A percentile compares a stretch with the other conserved stretches of the same genome.
phyloP scores from a whole-genome alignment of 2,113 vertebrate genomes.

The Holacanthus passer region DNA sequence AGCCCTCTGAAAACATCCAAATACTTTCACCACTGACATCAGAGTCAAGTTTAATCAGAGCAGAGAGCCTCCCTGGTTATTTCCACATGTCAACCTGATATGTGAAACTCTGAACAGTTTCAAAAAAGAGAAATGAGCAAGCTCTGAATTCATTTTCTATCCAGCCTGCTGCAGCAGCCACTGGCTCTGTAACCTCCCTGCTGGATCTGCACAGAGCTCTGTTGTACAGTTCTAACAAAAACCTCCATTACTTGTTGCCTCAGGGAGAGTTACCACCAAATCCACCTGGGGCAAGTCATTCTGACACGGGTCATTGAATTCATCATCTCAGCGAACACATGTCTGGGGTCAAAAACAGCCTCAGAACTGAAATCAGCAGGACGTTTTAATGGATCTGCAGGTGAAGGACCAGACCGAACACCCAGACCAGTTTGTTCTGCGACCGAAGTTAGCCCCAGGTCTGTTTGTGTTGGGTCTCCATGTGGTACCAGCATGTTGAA shows the following conservation, averaged over 20 bases:
- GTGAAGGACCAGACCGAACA: background rate
- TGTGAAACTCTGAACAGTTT: background rate
- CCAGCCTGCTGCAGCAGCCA: background rate
- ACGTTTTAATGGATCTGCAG: background rate
- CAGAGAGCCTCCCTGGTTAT: background rate
- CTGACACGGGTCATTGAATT: background rate
- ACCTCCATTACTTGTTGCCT: background rate
- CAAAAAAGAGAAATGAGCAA: background rate
- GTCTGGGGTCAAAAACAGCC: background rate
- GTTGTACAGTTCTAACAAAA: background rate
- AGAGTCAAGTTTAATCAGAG: constrained; percentile 4
- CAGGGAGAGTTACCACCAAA: background rate
- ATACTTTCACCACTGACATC: constrained; percentile 5
- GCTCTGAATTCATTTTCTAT: background rate
- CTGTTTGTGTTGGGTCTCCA: constrained; percentile 4
- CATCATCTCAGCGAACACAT: background rate
- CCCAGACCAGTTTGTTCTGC: constrained; percentile 1
- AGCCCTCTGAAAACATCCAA: constrained; percentile 14
- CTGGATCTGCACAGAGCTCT: background rate
- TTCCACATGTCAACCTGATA: constrained; percentile 21
- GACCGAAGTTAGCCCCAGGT: background rate
- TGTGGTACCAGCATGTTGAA: background rate
- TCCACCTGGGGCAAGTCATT: background rate
- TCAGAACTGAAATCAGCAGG: background rate
- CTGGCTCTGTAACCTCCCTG: background rate